Percentiles rank a stretch among this genome's conserved stretches.
Evolutionary conservation across 2,888 invertebrate species (phyloP).

Genomic region (Metalampra italica): DNA sequence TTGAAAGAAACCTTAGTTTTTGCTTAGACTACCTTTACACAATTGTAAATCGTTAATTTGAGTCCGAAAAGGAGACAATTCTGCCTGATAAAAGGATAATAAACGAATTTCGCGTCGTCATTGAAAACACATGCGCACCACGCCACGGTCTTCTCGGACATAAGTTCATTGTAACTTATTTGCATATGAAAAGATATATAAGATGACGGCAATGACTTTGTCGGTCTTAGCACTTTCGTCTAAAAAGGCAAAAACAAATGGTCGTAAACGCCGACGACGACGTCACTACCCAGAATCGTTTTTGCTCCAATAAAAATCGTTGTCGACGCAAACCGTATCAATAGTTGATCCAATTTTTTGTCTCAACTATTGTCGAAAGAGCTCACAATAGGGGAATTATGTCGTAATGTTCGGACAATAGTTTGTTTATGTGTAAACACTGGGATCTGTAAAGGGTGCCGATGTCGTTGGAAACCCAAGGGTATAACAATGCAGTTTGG

Average conservation of each 20-base stretch:
- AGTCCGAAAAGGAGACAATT: slow-evolving; percentile 25
- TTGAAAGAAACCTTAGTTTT: not conserved
- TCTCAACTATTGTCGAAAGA: slow-evolving; percentile 21
- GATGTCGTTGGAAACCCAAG: slow-evolving; percentile 22
- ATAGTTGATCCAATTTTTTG: slow-evolving; percentile 43
- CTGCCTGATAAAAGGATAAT: slow-evolving; percentile 25
- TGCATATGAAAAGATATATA: slow-evolving; percentile 66
- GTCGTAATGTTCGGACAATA: slow-evolving; percentile 60
- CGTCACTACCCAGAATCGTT: slow-evolving; percentile 50
- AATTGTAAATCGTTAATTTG: slow-evolving; percentile 31
- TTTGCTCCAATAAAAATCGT: slow-evolving; percentile 65
- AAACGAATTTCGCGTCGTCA: slow-evolving; percentile 50
- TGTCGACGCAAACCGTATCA: slow-evolving; percentile 33
- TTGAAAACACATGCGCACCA: slow-evolving; percentile 48
- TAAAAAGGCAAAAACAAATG: slow-evolving; percentile 53
- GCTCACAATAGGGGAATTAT: slow-evolving; percentile 47
- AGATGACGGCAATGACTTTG: slow-evolving; percentile 55
- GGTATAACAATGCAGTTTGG: slow-evolving; percentile 1
- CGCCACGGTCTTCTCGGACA: slow-evolving; percentile 47
- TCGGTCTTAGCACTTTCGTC: slow-evolving; percentile 58
- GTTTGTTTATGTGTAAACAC: slow-evolving; percentile 43
- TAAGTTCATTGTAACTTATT: slow-evolving; percentile 69
- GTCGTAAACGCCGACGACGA: slow-evolving; percentile 51
- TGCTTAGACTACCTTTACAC: not conserved
- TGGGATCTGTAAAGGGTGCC: slow-evolving; percentile 40